Evolutionary conservation across 2,797 vertebrate genomes (phyloP).

Genomic region (Denticeps clupeoides): DNA sequence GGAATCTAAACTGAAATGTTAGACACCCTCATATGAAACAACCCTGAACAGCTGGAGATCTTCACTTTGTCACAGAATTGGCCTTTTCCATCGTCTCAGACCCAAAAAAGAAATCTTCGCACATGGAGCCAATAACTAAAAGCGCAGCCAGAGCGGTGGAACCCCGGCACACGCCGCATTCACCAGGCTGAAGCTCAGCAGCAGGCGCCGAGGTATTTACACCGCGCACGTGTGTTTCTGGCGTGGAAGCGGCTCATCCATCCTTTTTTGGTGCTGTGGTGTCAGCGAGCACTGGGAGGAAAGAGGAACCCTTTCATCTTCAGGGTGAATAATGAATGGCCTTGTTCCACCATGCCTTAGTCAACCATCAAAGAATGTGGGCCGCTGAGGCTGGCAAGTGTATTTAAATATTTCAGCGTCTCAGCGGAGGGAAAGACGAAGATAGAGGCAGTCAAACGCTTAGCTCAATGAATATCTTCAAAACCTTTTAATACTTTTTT

Average conservation of each 20-base stretch:
- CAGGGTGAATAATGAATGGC: constrained; percentile 21
- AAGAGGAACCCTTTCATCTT: constrained; percentile 18
- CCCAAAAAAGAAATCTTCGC: no score
- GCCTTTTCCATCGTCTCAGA: no score
- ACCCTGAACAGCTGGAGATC: no score
- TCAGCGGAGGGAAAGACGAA: constrained; percentile 8
- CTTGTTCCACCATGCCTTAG: constrained; percentile 17
- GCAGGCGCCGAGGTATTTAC: no score
- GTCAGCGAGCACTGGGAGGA: constrained; percentile 3
- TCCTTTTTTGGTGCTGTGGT: not conserved
- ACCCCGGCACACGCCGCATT: no score
- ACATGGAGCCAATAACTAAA: no score
- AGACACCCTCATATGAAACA: no score
- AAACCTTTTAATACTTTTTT: constrained; percentile 40
- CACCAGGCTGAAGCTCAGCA: no score
- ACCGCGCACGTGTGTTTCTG: no score
- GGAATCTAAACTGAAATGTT: no score
- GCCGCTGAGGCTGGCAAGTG: constrained; percentile 13
- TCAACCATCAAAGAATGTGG: constrained; percentile 29
- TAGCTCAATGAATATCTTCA: constrained; percentile 39
- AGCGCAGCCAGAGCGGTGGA: no score
- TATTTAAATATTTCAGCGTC: constrained; percentile 29
- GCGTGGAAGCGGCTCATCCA: not conserved
- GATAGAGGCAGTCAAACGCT: constrained; percentile 20
- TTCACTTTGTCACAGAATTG: no score